Evolutionary conservation across 2,888 invertebrate genomes (phyloP).

Genomic region (Podabrus alpinus): DNA sequence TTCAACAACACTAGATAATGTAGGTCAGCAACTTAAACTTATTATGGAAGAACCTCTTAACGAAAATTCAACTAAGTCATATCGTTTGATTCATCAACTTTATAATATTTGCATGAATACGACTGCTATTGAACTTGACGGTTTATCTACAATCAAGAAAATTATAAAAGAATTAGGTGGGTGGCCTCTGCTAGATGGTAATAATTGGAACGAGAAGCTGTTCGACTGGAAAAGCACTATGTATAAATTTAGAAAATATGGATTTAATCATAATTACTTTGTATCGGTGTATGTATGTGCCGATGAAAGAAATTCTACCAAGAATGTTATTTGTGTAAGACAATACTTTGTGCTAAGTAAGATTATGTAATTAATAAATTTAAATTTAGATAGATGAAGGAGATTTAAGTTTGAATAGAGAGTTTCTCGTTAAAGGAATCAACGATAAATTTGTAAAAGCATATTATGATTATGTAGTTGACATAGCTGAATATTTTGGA

Average conservation of each 20-base stretch:
- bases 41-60: slow-evolving; percentile 69
- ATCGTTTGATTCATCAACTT: slow-evolving; percentile 76
- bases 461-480: slow-evolving; percentile 41
- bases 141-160: slow-evolving; percentile 70
- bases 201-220: slow-evolving; percentile 68
- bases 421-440: slow-evolving; percentile 34
- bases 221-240: slow-evolving; percentile 85
- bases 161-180: slow-evolving; percentile 83
- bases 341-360: neutral
- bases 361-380: neutral
- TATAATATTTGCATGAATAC: slow-evolving; percentile 89
- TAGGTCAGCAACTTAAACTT: slow-evolving; percentile 72
- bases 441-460: slow-evolving; percentile 33
- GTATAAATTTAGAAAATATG: slow-evolving; percentile 76
- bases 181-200: slow-evolving; percentile 88
- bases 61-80: slow-evolving; percentile 68
- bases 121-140: slow-evolving; percentile 78
- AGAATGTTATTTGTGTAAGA: slow-evolving; percentile 82
- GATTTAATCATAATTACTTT: slow-evolving; percentile 88
- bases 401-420: slow-evolving; percentile 32
- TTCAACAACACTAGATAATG: slow-evolving; percentile 72
- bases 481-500: slow-evolving; percentile 40
- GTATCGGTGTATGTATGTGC: slow-evolving; percentile 87
- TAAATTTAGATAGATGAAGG: slow-evolving; percentile 36
- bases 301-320: slow-evolving; percentile 86